Conservation (phyloP, 2,113 vertebrate species). For the Pteruthius melanotis region DNA sequence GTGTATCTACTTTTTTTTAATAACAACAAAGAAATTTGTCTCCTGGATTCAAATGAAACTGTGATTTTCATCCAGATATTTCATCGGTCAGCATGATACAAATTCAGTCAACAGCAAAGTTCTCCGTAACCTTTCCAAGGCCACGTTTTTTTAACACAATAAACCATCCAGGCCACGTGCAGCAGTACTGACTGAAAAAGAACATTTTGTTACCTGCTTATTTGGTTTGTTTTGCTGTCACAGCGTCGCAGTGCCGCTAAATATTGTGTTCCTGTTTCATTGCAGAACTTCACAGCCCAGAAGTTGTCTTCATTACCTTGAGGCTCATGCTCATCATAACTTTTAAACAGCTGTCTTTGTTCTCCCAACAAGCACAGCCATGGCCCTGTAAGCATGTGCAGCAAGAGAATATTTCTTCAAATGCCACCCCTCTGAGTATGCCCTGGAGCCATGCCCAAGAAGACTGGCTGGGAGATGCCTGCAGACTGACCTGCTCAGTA, state of each 20-base stretch:
- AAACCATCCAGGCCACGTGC: not conserved
- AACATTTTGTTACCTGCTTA: not conserved
- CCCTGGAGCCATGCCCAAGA: not conserved
- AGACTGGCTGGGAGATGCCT: not conserved
- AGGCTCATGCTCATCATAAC: not conserved
- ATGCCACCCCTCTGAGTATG: not conserved
- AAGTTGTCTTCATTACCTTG: not conserved
- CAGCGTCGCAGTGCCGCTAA: not conserved
- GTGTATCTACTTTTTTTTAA: not conserved
- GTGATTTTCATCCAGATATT: not conserved
- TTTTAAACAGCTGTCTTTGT: not conserved
- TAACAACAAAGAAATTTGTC: not conserved
- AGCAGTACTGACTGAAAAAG: not conserved
- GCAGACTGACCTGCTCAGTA: not conserved
- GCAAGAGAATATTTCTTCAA: not conserved
- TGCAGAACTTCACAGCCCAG: not conserved
- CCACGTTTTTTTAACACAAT: not conserved
- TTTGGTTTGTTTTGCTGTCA: not conserved
- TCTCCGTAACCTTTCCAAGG: not conserved
- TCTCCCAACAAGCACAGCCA: not conserved
- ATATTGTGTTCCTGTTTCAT: not conserved
- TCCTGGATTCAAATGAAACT: not conserved
- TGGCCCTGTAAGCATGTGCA: not conserved
- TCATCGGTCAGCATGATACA: not conserved
- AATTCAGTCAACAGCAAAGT: not conserved